Conservation (phyloP, 2,888 invertebrate species). For the Rhopalosiphum nymphaeae region DNA sequence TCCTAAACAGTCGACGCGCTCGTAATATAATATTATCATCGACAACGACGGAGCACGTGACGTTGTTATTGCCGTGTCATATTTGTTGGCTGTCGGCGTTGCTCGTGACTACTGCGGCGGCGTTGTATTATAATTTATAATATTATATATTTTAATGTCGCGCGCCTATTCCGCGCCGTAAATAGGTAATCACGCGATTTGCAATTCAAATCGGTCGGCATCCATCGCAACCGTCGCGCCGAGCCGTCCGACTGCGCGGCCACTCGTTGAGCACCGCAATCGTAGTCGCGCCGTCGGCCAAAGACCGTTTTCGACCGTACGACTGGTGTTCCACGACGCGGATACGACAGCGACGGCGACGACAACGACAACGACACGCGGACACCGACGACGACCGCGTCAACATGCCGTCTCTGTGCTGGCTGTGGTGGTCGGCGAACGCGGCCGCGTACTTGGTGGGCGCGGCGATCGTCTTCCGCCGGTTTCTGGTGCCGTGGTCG, state of each 20-base stretch:
- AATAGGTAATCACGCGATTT: background rate
- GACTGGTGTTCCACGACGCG: too few species aligned
- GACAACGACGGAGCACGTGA: too few species aligned
- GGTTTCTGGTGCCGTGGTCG: slow-evolving; percentile 26
- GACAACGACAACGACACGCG: background rate
- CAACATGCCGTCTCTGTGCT: background rate
- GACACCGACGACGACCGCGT: background rate
- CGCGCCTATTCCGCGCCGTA: background rate
- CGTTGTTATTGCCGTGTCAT: background rate
- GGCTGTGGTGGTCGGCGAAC: background rate
- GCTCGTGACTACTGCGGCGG: background rate
- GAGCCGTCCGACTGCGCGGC: background rate
- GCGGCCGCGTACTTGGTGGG: background rate
- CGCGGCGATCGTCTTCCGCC: background rate
- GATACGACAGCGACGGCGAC: too few species aligned
- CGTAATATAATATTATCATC: too few species aligned
- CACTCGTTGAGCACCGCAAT: background rate
- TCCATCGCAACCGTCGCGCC: background rate
- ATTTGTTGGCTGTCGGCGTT: background rate
- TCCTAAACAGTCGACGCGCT: background rate
- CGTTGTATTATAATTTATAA: background rate
- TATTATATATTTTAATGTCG: background rate
- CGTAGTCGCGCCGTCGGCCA: background rate
- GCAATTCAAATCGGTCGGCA: background rate
- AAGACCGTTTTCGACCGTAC: background rate